These are phyloP conservation scores for Argyresthia goedartella DNA, from an alignment of 2,888 invertebrate genomes.

Conservation along the genomic window DNA sequence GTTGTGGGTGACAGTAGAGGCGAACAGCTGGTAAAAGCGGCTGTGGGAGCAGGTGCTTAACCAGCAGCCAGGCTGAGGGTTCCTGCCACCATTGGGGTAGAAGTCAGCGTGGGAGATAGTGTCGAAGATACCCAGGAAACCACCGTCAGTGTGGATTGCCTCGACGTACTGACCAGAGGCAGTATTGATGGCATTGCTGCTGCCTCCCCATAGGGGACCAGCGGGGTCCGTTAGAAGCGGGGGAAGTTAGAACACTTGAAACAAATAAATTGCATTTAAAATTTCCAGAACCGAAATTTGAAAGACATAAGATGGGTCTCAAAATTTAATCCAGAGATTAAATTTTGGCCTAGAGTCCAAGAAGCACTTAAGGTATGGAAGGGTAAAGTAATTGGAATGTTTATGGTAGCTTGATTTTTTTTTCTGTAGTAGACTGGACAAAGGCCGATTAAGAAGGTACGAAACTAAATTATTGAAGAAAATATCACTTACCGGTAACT, in stretches of 20 bases:
- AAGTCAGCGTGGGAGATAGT: slow-evolving; percentile 39
- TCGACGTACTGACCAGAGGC: slow-evolving; percentile 41
- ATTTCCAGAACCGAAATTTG: too few species aligned
- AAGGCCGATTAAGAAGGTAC: too few species aligned
- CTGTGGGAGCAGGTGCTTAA: slow-evolving; percentile 41
- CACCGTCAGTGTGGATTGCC: slow-evolving; percentile 48
- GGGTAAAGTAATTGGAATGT: too few species aligned
- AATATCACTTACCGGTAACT: slow-evolving; percentile 35
- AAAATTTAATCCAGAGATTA: too few species aligned
- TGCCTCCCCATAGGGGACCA: slow-evolving; percentile 38
- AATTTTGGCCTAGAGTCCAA: too few species aligned
- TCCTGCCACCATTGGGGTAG: slow-evolving; percentile 50
- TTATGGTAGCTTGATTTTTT: too few species aligned
- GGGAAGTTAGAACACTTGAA: slow-evolving; percentile 2
- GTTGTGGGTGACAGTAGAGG: slow-evolving; percentile 33
- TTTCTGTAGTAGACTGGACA: too few species aligned
- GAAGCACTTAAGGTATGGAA: too few species aligned
- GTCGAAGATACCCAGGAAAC: slow-evolving; percentile 37
- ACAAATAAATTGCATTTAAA: too few species aligned
- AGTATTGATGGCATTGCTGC: slow-evolving; percentile 28
- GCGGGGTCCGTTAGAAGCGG: slow-evolving; percentile 54
- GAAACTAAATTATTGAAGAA: not conserved
- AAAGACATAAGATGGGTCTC: too few species aligned
- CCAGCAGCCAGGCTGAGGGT: slow-evolving; percentile 45
- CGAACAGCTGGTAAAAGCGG: slow-evolving; percentile 34